Evolutionary conservation across 1,140 invertebrate genomes (phyloP).

Genomic region (Euura saliciscinereae): DNA sequence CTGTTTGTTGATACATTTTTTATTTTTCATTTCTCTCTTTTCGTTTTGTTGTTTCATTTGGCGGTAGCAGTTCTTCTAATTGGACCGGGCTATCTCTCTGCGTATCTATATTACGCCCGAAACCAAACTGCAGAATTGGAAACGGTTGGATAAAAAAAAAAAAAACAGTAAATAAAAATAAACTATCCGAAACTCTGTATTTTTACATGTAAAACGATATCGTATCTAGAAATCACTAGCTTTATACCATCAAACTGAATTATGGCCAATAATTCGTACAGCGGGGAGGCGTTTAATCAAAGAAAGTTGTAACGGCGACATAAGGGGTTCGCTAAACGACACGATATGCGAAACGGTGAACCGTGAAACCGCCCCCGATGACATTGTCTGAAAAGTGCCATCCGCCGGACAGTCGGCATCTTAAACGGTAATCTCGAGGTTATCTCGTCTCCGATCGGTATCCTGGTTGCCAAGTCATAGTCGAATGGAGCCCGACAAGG

Average conservation of each 20-base stretch:
- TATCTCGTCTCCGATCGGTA: slow-evolving; percentile 37
- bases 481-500: slow-evolving; percentile 5
- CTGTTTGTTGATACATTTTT: no score
- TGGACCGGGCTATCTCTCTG: background rate
- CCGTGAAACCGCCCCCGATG: background rate
- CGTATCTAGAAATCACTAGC: no score
- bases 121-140: background rate
- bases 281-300: no score
- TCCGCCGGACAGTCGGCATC: background rate
- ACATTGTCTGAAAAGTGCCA: background rate
- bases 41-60: no score
- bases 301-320: no score
- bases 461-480: slow-evolving; percentile 38
- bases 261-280: no score
- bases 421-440: background rate
- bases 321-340: no score
- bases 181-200: background rate
- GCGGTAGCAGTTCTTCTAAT: background rate
- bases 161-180: background rate
- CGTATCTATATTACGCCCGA: background rate
- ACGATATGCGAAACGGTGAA: no score
- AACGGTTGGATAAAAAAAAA: background rate
- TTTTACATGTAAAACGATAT: no score
- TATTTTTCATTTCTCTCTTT: no score
- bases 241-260: no score